Evolutionary conservation across 2,113 vertebrate genomes (phyloP).

Genomic region (Cavia porcellus): DNA sequence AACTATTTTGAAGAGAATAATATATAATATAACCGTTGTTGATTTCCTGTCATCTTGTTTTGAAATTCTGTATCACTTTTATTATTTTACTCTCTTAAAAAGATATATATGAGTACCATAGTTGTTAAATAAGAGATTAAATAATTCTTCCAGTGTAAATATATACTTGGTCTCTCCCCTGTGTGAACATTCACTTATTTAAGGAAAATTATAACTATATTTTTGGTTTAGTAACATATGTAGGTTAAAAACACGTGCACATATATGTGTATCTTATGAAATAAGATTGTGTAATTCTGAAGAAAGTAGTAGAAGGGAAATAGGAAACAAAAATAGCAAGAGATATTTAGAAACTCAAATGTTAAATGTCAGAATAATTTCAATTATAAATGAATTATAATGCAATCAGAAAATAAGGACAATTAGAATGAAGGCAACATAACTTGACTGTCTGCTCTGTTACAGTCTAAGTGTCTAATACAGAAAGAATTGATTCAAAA

Average conservation of each 20-base stretch:
- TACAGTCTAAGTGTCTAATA: not conserved
- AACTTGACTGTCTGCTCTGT: not conserved
- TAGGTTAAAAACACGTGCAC: not conserved
- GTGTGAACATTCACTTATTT: not conserved
- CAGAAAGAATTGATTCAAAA: not conserved
- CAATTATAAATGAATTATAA: not conserved
- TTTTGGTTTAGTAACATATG: not conserved
- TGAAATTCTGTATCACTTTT: too few relatives aligned
- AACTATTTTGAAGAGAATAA: too few relatives aligned
- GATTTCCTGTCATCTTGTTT: too few relatives aligned
- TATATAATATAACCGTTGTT: too few relatives aligned
- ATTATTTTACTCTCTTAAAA: too few relatives aligned
- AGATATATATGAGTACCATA: not conserved
- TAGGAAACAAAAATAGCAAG: not conserved
- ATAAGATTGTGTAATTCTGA: not conserved
- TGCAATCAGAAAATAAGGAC: not conserved
- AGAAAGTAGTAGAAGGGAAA: not conserved
- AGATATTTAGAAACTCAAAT: not conserved
- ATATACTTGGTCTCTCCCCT: not conserved
- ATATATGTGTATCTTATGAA: not conserved
- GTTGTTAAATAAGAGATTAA: not conserved
- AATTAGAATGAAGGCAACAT: not conserved
- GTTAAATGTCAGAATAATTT: not conserved
- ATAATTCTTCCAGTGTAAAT: not conserved
- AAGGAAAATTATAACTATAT: not conserved